Conservation (phyloP, 2,888 invertebrate species). For the Orthosia gracilis region DNA sequence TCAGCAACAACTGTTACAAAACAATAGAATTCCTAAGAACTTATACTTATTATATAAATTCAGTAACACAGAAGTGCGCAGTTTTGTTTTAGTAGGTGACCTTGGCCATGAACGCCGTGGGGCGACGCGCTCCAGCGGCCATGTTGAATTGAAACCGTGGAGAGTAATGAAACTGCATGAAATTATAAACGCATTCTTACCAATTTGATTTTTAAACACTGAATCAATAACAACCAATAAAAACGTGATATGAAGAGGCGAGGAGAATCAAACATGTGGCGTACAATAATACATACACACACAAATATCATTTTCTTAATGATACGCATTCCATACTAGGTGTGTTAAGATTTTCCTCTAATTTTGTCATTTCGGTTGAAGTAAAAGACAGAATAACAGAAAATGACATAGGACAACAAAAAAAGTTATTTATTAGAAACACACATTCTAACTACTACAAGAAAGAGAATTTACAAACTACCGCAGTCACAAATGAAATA, state of each 20-base stretch:
- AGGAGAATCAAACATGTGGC: constrained; percentile 62
- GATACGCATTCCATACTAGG: constrained; percentile 31
- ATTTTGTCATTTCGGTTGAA: constrained; percentile 10
- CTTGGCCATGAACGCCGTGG: constrained; percentile 89
- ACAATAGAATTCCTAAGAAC: constrained; percentile 58
- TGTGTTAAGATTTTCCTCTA: constrained; percentile 12
- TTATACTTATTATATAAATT: constrained; percentile 66
- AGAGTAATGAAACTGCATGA: constrained; percentile 85
- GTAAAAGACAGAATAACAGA: constrained; percentile 8
- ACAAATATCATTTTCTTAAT: constrained; percentile 53
- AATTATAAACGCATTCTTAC: constrained; percentile 83
- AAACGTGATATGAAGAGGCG: constrained; percentile 60
- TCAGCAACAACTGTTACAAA: constrained; percentile 35
- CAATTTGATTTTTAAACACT: constrained; percentile 69
- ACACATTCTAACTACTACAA: not conserved
- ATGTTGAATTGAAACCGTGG: constrained; percentile 84
- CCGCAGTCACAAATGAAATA: not conserved
- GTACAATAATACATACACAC: constrained; percentile 53
- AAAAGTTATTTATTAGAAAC: not conserved
- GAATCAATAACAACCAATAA: constrained; percentile 64
- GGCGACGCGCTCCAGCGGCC: constrained; percentile 87
- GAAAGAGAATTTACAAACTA: not conserved
- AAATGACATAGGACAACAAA: not conserved
- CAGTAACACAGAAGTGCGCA: constrained; percentile 78
- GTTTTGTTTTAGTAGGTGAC: constrained; percentile 87